phyloP scores from a whole-genome alignment of 2,888 invertebrate genomes.

The Timema podura region DNA sequence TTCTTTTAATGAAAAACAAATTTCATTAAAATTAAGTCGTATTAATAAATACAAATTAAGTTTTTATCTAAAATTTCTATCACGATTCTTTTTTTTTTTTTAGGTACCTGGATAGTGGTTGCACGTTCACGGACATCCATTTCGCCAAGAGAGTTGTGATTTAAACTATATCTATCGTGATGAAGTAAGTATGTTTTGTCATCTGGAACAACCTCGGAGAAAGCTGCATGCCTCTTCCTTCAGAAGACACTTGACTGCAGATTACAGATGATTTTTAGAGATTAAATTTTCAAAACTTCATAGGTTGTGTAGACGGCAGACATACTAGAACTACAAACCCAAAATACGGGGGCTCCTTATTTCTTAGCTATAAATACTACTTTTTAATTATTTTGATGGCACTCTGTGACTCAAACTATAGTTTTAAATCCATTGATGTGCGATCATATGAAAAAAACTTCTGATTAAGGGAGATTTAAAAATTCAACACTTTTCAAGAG shows the following conservation, averaged over 20 bases:
- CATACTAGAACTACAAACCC: conserved; percentile 32
- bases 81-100: too few species aligned
- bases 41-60: too few species aligned
- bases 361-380: conserved; percentile 30
- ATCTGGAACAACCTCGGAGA: conserved; percentile 24
- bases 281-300: conserved; percentile 34
- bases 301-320: conserved; percentile 33
- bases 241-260: conserved; percentile 30
- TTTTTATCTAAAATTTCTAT: too few species aligned
- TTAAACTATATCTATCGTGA: conserved; percentile 19
- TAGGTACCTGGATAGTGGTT: too few species aligned
- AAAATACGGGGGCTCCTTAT: conserved; percentile 33
- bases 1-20: too few species aligned
- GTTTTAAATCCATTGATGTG: conserved; percentile 25
- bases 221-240: conserved; percentile 30
- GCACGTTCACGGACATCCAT: too few species aligned
- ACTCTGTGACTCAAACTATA: conserved; percentile 29
- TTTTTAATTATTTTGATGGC: conserved; percentile 30
- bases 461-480: conserved; percentile 15
- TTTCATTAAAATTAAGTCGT: too few species aligned
- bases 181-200: conserved; percentile 31
- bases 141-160: too few species aligned
- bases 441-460: conserved; percentile 21
- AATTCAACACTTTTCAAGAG: not conserved
- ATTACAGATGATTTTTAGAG: conserved; percentile 33